Evolutionary conservation across 2,888 invertebrate species (phyloP), one percentile per base, ranked within the genome.

Genomic region (Brenthis ino): DNA sequence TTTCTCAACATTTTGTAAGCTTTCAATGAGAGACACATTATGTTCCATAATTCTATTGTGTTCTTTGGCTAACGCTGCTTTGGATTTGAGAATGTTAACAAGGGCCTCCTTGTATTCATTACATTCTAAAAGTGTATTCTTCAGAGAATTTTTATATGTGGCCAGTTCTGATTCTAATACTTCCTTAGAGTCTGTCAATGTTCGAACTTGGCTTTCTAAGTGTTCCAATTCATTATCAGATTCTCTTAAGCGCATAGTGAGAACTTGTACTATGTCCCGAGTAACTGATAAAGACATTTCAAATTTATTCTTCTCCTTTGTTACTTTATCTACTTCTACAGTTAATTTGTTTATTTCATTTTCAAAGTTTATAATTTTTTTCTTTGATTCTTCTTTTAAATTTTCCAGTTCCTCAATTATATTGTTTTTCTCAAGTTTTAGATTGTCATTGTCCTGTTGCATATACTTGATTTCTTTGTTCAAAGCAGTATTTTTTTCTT

Each of bases 221-320:
- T 91, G 90, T 77, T 94, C 94, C 1, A 95, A 88, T 79, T 94
- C 94, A 77, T 86, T 90, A 76, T 95, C 95, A 4, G 95, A 95
- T 76, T 94, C 91, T 61, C 94, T 87, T 64, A 95, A 80, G 20
- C 95, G 86, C 82, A 91, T 89, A 43, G 93, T 94, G 64, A 95
- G 79, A 4, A 94, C 94, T 77, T 94, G 93, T 14, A 95, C 94
- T 58, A 94, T 94, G 70, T 93, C 92, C 76, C 94, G 91, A 1
- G 93, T 94, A 16, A 94, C 94, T 47, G 87, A 90, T n/a, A 95
- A 84, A n/a, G 94, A 94, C 78, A 94, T 87, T 82, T 94, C 92
- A 80, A 94, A 95, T 67, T 93, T 90, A 68, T 88, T 91, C 73
- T 94, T 94, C 71, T 95, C 94, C 73, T 87, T 93, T 11, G 79